Evolutionary conservation across 2,888 invertebrate species (phyloP), one percentile per base, ranked within the genome.

Genomic region (Caenorhabditis plicata): DNA sequence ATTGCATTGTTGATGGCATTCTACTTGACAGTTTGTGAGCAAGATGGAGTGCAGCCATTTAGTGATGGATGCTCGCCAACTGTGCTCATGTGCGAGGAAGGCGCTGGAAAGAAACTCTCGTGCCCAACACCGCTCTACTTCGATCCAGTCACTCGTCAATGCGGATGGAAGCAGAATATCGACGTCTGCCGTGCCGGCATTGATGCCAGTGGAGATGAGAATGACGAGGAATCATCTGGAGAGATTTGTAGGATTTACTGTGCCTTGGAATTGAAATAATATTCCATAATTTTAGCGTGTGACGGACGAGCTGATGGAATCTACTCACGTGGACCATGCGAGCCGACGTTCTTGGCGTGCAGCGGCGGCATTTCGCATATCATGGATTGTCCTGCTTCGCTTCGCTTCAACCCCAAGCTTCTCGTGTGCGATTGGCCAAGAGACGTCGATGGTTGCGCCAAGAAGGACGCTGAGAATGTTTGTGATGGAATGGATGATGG

Each of bases 81-180:
- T n/a, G n/a, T n/a, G n/a, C n/a, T n/a, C n/a, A n/a, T n/a, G n/a
- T n/a, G n/a, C n/a, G n/a, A n/a, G n/a, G n/a, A n/a, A n/a, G n/a
- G n/a, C n/a, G n/a, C 35, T 26, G 50, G 46, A 20, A 33, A n/a
- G 11, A 25, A 25, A 39, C 46, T 54, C 54, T 47, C 32, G 20
- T 61, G 60, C 31, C 54, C 54, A 40, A 54, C 60, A 3, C 60
- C 53, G 20, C 51, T 61, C 17, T 48, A 51, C 47, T 61, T 47
- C 54, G 51, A 61, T 32, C 31, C 35, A 9, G 25, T 13, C 3
- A 45, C 17, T 13, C 53, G 54, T 25, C 46, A 50, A 33, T 61
- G 60, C 39, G 29, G 36, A 22, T 58, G 58, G 58, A 39, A 44
- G 20, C 25, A 29, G 20, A 35, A 38, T 8, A 33, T 58, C 26